These are phyloP conservation scores for Apostichopus japonicus DNA, from an alignment of 35 echinoderm and acorn worm genomes.

Conservation along the genomic window DNA sequence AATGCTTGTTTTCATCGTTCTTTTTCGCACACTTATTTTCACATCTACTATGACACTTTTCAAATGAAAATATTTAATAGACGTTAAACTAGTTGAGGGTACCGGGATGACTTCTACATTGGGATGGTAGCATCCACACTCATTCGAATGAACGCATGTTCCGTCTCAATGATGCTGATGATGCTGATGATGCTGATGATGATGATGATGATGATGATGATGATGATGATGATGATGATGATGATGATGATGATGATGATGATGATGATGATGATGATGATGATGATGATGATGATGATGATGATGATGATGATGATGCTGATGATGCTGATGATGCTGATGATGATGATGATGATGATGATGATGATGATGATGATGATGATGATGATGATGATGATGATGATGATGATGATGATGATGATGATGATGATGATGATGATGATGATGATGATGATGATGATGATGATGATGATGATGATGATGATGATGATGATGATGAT, in stretches of 20 bases:
- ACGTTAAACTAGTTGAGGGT: no score
- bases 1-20: no score
- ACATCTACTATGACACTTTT: no score
- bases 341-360: neutral
- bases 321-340: no score
- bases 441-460: conserved; percentile 7
- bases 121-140: no score
- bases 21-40: no score
- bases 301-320: no score
- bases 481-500: neutral
- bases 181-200: no score
- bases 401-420: neutral
- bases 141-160: no score
- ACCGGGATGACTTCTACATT: no score
- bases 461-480: neutral
- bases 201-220: conserved; percentile 1
- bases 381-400: conserved; percentile 5
- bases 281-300: conserved; percentile 1
- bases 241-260: neutral
- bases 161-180: no score
- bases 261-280: neutral
- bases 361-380: neutral
- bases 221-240: conserved; percentile 8
- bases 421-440: conserved; percentile 8
- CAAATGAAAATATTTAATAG: no score